Conservation (phyloP, 2,888 invertebrate species). For the Caenorhabditis plicata region DNA sequence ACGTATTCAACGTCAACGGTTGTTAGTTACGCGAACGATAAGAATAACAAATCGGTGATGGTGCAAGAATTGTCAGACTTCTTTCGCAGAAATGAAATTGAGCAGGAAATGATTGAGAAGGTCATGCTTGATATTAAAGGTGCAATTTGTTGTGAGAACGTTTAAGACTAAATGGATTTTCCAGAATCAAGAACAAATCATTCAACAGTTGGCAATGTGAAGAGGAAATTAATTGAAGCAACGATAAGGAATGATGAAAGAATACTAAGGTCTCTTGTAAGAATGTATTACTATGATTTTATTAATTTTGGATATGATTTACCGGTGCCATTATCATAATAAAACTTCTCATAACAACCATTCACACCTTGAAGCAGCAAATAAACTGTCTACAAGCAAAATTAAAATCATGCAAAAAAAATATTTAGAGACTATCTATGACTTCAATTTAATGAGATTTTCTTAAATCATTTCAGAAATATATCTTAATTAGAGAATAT, state of each 20-base stretch:
- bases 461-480: neutral
- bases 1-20: slow-evolving; percentile 8
- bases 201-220: slow-evolving; percentile 7
- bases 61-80: slow-evolving; percentile 8
- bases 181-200: slow-evolving; percentile 9
- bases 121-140: neutral
- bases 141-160: neutral
- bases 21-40: slow-evolving; percentile 5
- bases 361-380: no score
- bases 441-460: neutral
- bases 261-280: slow-evolving; percentile 11
- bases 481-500: neutral
- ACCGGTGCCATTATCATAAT: neutral
- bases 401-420: no score
- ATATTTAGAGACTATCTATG: no score
- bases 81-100: slow-evolving; percentile 5
- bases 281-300: slow-evolving; percentile 25
- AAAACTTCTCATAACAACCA: no score
- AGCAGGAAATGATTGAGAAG: slow-evolving; percentile 4
- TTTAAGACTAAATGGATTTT: neutral
- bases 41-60: slow-evolving; percentile 6
- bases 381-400: no score
- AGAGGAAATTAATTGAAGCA: slow-evolving; percentile 5
- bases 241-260: slow-evolving; percentile 8
- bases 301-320: slow-evolving; percentile 6